Evolutionary conservation across 2,888 invertebrate species (phyloP).

Genomic region (Cephus nigrinus): DNA sequence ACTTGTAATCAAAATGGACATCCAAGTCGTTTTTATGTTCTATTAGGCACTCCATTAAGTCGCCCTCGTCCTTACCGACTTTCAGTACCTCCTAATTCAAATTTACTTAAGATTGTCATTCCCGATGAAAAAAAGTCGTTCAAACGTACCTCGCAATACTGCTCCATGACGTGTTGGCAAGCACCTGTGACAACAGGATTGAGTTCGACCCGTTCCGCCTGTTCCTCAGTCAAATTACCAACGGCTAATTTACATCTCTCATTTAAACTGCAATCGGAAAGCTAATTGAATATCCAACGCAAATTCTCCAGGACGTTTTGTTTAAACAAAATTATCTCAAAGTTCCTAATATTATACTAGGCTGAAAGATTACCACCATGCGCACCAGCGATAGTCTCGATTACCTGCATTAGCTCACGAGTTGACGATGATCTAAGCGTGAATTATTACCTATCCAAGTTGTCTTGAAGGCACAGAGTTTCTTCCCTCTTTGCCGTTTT

Average conservation of each 20-base stretch:
- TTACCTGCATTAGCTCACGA: too few relatives aligned
- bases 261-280: slow-evolving; percentile 66
- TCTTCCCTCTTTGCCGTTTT: slow-evolving; percentile 91
- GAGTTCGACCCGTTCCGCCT: slow-evolving; percentile 88
- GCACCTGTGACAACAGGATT: slow-evolving; percentile 88
- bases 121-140: slow-evolving; percentile 18
- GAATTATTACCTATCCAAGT: slow-evolving; percentile 71
- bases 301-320: too few relatives aligned
- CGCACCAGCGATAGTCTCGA: neutral
- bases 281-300: neutral
- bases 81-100: slow-evolving; percentile 70
- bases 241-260: slow-evolving; percentile 81
- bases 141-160: slow-evolving; percentile 73
- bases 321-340: too few relatives aligned
- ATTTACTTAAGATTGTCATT: slow-evolving; percentile 19
- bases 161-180: slow-evolving; percentile 83
- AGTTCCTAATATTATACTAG: neutral
- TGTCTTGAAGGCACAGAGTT: slow-evolving; percentile 91
- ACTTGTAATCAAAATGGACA: slow-evolving; percentile 82
- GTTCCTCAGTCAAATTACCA: slow-evolving; percentile 87
- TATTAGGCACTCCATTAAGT: slow-evolving; percentile 94
- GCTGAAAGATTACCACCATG: neutral
- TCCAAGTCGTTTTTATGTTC: slow-evolving; percentile 89
- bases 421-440: too few relatives aligned
- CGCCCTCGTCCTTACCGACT: slow-evolving; percentile 82